phyloP scores from a whole-genome alignment of 2,797 vertebrate genomes.

The Enteromius unitaeniatus region DNA sequence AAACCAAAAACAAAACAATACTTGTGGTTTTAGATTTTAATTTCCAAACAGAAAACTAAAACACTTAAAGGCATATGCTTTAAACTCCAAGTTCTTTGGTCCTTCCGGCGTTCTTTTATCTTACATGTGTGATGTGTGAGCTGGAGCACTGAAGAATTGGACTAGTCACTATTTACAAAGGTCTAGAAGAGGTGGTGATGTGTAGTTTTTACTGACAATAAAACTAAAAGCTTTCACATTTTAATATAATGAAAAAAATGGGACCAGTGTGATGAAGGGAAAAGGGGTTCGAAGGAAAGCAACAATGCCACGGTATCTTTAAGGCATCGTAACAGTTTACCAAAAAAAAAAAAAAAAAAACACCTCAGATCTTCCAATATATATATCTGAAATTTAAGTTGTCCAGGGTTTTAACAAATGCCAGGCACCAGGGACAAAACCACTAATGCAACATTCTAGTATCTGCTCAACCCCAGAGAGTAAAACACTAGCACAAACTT shows the following conservation, averaged over 20 bases:
- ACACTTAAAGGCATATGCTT: slow-evolving; percentile 26
- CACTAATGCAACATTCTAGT: slow-evolving; percentile 6
- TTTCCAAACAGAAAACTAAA: slow-evolving; percentile 23
- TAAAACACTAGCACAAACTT: slow-evolving; percentile 75
- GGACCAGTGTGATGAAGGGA: neutral
- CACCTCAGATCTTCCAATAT: neutral
- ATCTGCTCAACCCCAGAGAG: slow-evolving; percentile 84
- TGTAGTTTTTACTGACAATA: neutral
- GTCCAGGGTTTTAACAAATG: slow-evolving; percentile 4
- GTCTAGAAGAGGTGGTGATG: neutral
- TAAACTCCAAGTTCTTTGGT: slow-evolving; percentile 46
- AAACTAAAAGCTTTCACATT: slow-evolving; percentile 16
- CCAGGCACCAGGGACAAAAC: neutral
- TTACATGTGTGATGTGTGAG: slow-evolving; percentile 25
- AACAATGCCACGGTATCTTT: slow-evolving; percentile 13
- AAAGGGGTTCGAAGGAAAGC: neutral
- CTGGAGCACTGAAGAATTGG: neutral
- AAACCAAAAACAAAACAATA: neutral
- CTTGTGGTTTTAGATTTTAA: neutral
- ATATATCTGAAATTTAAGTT: neutral
- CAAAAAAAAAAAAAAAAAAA: neutral
- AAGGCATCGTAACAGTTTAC: slow-evolving; percentile 13
- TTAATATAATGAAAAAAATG: slow-evolving; percentile 19
- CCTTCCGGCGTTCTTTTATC: slow-evolving; percentile 42
- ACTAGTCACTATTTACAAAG: slow-evolving; percentile 32